Evolutionary conservation across 2,888 invertebrate genomes (phyloP).

Genomic region (Rhamnusium bicolor): DNA sequence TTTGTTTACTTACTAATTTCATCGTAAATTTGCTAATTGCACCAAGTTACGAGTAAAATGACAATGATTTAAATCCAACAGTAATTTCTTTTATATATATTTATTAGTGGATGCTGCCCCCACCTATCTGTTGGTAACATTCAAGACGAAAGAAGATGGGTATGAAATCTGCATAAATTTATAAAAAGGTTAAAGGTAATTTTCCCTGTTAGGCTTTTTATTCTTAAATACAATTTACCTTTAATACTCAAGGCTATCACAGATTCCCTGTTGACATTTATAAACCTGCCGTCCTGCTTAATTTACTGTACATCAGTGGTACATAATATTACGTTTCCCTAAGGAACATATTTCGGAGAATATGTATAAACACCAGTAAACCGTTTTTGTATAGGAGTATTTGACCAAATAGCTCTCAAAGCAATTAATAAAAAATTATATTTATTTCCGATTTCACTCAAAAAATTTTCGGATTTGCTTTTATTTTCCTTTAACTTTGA

Average conservation of each 20-base stretch:
- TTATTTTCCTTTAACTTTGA: too few species aligned
- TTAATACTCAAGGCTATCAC: conserved; percentile 17
- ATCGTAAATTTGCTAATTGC: conserved; percentile 2
- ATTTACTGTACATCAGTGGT: neutral
- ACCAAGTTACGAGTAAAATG: conserved; percentile 6
- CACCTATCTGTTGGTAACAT: neutral
- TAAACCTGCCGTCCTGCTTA: neutral
- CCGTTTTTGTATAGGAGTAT: neutral
- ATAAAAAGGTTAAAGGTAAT: conserved; percentile 25
- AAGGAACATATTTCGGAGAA: neutral
- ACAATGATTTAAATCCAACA: neutral
- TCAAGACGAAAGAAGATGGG: conserved; percentile 18
- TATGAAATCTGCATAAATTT: conserved; percentile 24
- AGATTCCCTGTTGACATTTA: conserved; percentile 29
- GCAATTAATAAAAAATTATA: too few species aligned
- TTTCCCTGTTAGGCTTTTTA: conserved; percentile 21
- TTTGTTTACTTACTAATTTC: conserved; percentile 23
- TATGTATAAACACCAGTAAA: neutral
- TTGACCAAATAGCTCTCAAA: too few species aligned
- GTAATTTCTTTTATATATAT: conserved; percentile 9
- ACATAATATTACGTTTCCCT: neutral
- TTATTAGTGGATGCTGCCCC: neutral
- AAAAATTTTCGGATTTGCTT: too few species aligned
- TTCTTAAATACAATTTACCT: neutral
- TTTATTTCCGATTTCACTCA: too few species aligned